Evolutionary conservation across 2,888 invertebrate genomes (phyloP).

Genomic region (Rotaria macrura): DNA sequence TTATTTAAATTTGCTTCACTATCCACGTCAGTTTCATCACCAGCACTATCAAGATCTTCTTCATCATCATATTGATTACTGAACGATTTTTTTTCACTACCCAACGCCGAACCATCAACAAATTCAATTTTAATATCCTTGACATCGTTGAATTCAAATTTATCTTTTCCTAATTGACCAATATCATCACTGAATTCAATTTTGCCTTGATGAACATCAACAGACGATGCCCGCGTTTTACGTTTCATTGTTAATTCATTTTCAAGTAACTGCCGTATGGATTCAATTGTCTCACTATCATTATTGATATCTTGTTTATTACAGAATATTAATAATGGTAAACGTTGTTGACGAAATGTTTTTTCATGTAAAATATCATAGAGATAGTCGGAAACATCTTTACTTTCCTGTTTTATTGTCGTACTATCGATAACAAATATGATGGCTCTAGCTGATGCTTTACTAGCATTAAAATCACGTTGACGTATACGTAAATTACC

Average conservation of each 20-base stretch:
- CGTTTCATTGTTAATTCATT: slow-evolving; percentile 13
- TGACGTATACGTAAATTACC: slow-evolving; percentile 21
- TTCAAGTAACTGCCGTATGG: neutral
- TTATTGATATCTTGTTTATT: neutral
- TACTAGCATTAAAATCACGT: neutral
- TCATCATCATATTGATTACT: neutral
- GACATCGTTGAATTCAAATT: neutral
- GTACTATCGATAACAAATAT: slow-evolving; percentile 1
- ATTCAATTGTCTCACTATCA: neutral
- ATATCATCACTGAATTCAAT: neutral
- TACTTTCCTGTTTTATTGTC: neutral
- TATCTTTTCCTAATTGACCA: neutral
- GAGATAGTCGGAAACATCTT: neutral
- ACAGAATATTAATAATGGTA: slow-evolving; percentile 13
- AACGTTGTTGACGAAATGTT: neutral
- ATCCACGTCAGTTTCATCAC: neutral
- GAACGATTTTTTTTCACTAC: neutral
- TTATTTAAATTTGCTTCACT: neutral
- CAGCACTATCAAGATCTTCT: neutral
- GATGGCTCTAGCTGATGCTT: neutral
- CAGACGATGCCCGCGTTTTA: slow-evolving; percentile 7
- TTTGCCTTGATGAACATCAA: slow-evolving; percentile 1
- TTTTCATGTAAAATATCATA: slow-evolving; percentile 16
- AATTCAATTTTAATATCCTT: neutral
- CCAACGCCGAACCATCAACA: neutral